Percentiles rank a stretch among this genome's conserved stretches.
Evolutionary conservation across 2,113 vertebrate genomes (phyloP).

Genomic region (Rousettus leschenaultii): DNA sequence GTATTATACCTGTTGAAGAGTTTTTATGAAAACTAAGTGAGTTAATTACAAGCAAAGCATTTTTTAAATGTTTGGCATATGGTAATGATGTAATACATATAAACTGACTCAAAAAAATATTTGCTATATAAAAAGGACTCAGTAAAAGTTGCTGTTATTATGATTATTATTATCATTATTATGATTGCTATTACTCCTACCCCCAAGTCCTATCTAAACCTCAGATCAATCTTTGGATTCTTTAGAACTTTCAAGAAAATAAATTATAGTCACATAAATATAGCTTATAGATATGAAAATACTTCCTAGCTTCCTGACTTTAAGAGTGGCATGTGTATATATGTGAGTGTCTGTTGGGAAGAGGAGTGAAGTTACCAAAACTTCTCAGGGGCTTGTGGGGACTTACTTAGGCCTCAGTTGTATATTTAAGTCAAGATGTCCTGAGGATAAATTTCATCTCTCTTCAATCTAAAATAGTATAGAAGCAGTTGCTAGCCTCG

Average conservation of each 20-base stretch:
- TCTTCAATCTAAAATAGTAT: constrained; percentile 36
- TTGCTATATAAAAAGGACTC: not conserved
- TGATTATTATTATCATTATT: not conserved
- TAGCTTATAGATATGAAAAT: not conserved
- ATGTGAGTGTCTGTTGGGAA: not conserved
- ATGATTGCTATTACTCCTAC: not conserved
- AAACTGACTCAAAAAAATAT: not conserved
- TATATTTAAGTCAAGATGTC: constrained; percentile 27
- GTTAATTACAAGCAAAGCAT: not conserved
- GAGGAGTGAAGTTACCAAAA: not conserved
- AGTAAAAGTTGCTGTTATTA: not conserved
- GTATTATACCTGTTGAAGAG: not conserved
- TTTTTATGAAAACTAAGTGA: not conserved
- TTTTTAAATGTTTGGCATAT: not conserved
- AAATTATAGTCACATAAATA: not conserved
- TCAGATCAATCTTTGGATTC: not conserved
- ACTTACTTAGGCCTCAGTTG: not conserved
- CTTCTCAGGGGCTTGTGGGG: not conserved
- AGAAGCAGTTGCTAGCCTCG: constrained; percentile 19
- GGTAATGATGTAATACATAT: not conserved
- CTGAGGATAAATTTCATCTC: constrained; percentile 33
- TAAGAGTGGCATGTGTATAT: not conserved
- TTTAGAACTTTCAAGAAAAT: constrained; percentile 22
- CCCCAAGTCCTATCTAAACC: not conserved
- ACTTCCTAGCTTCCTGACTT: not conserved